A percentile compares a stretch with the other conserved stretches of the same genome.
These are phyloP conservation scores for Calycopis cecrops DNA, from an alignment of 1,140 invertebrate genomes.

Conservation along the genomic window DNA sequence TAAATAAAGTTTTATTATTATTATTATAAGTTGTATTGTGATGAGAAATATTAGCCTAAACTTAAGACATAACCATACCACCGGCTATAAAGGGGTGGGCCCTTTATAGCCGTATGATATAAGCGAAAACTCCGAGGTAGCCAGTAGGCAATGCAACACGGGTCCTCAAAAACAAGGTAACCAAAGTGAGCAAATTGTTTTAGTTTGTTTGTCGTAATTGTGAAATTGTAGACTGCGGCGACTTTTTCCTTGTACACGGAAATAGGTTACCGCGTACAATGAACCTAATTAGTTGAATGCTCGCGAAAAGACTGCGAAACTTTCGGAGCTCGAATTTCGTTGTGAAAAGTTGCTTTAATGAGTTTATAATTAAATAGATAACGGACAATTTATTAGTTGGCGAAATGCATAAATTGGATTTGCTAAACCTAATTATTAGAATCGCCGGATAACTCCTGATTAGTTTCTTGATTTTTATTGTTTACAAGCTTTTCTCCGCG, in stretches of 20 bases:
- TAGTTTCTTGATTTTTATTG: too few relatives aligned
- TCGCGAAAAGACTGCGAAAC: constrained; percentile 16
- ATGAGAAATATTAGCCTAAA: too few relatives aligned
- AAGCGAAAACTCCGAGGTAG: too few relatives aligned
- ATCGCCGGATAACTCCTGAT: too few relatives aligned
- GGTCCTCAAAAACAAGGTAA: constrained; percentile 10
- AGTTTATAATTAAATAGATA: constrained; percentile 12
- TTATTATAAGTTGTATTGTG: too few relatives aligned
- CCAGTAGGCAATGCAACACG: too few relatives aligned
- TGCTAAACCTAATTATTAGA: too few relatives aligned
- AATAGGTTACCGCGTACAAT: constrained; percentile 18
- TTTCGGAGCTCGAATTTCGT: constrained; percentile 14
- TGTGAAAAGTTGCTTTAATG: constrained; percentile 11
- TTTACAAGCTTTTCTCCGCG: too few relatives aligned
- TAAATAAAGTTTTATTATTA: too few relatives aligned
- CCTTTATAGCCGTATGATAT: too few relatives aligned
- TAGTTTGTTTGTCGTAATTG: constrained; percentile 16
- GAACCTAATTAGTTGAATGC: constrained; percentile 18
- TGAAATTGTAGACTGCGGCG: constrained; percentile 16
- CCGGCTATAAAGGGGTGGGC: too few relatives aligned
- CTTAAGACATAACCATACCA: too few relatives aligned
- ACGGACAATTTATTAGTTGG: constrained; percentile 6
- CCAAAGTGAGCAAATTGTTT: constrained; percentile 10
- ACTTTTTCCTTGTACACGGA: constrained; percentile 14
- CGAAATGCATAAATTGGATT: not conserved